Base-by-base conservation (phyloP, 1,140 invertebrate species). In the Heliconius nattereri region DNA sequence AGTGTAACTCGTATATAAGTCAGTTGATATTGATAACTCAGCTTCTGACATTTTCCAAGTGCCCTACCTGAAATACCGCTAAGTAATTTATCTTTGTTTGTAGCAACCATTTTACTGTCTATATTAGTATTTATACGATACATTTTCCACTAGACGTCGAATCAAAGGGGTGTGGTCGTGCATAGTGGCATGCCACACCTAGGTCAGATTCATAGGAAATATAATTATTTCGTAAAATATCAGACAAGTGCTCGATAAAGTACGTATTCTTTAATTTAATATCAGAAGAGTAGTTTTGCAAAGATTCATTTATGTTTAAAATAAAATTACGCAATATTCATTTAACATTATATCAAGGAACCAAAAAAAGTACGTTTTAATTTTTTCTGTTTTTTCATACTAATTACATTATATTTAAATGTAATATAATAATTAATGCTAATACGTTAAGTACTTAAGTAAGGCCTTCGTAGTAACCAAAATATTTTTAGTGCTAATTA, bases 81-180 rank as follows among this genome's bases (percentile, higher is more conserved):
- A 66, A 60, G 54, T 40, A 75, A 75, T 60, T 75, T 75, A 75
- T 75, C 54, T 75, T 60, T 75, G 13, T 60, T 60, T 32, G 20
- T 40, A 16, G 37, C 35, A 54, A 26, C 19, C 9, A 75, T 75
- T 75, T 75, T 75, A 35, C n/a, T 75, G 60, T 66, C 35, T 75
- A 66, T 66, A n/a, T 11, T 19, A 11, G 23, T 75, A 66, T 40
- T 20, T 26, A 75, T 75, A 75, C 32, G 74, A 37, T 40, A 40
- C 32, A 60, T 75, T 75, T 75, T 75, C 52, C 52, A 23, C 37
- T 75, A 60, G 26, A 75, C 60, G 0, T 75, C 26, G 32, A 60
- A 66, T 40, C 54, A 66, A 66, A 37, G 60, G 74, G 74, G 74
- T 75, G 74, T 75, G 74, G 74, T 60, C 57, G 74, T 60, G 52